Evolutionary conservation across 64 coral and sea anemone species (phyloP).

Genomic region (Anthopleura sola): DNA sequence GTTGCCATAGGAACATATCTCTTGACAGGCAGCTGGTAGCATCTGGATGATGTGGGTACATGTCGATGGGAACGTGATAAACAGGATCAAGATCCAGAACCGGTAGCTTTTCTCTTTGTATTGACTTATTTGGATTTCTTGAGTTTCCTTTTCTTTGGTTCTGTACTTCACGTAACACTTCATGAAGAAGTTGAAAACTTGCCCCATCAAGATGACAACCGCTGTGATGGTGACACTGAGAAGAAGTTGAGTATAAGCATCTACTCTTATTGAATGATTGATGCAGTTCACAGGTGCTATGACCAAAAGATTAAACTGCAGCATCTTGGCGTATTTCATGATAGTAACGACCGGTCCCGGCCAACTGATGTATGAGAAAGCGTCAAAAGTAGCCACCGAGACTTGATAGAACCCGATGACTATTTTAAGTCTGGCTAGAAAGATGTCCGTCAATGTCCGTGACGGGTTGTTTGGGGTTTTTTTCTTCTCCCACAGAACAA

Average conservation of each 20-base stretch:
- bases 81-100: background rate
- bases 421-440: slow-evolving; percentile 52
- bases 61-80: slow-evolving; percentile 18
- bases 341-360: background rate
- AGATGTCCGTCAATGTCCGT: slow-evolving; percentile 19
- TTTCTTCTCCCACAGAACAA: background rate
- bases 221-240: background rate
- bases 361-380: background rate
- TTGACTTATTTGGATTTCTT: background rate
- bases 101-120: background rate
- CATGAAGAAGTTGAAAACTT: background rate
- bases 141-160: background rate
- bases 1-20: background rate
- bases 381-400: background rate
- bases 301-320: slow-evolving; percentile 11
- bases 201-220: background rate
- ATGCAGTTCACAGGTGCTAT: slow-evolving; percentile 13
- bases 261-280: background rate
- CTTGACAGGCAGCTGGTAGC: slow-evolving; percentile 17
- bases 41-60: background rate
- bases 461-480: background rate
- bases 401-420: slow-evolving; percentile 76
- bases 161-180: background rate
- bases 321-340: background rate
- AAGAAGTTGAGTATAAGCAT: background rate